Base-by-base conservation (phyloP, 1,140 invertebrate species). In the Meloidogyne floridensis region DNA sequence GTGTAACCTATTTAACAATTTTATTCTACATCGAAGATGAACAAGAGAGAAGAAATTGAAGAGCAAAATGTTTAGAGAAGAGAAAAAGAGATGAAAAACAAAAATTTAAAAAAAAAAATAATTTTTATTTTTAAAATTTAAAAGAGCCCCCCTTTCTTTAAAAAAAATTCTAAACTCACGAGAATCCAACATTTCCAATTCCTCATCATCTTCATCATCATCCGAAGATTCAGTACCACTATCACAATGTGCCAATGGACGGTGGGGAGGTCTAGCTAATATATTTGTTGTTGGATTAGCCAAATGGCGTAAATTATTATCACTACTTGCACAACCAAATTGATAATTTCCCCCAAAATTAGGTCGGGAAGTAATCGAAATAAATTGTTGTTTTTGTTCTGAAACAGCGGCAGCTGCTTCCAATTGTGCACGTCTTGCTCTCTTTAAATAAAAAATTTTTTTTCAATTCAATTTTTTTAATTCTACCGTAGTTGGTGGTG, bases 101-200 rank as follows among this genome's bases (percentile, higher is more conserved):
- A 54, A 43, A 20, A 13, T 32, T 20, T 65, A 7, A 69, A 20
- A 20, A 18, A 56, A 32, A 77, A 51, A 53, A 77, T 59, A 9
- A 18, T 59, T 59, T 43, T 15, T 72, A 54, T 51, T 4, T 72
- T 13, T 72, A 72, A 42, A 43, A 11, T 42, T 43, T 70, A 72
- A 20, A 11, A 42, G 20, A 72, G 10, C 71, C n/a, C 3, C 10
- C n/a, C 2, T 7, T 7, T 0, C 13, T 54, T 11, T 0, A 54
- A 54, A 54, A 11, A 54, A 65, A 65, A 7, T 7, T n/a, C n/a
- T 6, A 65, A 65, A 82, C 80, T 65, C 71, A 83, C 82, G 73
- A 73, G 74, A 74, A 51, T 83, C 82, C 43, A 83, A 69, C 81
- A 80, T 59, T 56, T 84, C 83, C 56, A 84, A 75, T 54, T 84